Evolutionary conservation across 2,113 vertebrate species (phyloP), one percentile per base, ranked within the genome.

Genomic region (Pan paniscus): DNA sequence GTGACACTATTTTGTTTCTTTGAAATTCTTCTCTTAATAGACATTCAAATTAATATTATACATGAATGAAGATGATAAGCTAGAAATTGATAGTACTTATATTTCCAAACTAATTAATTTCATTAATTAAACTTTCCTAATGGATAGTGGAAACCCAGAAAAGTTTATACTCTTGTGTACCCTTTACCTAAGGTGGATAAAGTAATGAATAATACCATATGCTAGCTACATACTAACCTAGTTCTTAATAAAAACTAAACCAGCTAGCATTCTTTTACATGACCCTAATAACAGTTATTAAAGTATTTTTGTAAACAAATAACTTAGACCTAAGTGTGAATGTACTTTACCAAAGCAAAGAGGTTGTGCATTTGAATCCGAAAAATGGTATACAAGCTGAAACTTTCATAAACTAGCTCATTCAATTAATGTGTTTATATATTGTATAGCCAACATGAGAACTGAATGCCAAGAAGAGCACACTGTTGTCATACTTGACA

Each of bases 1-100:
- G 18, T 59, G 23, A 75, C 35, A 93, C 78, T 76, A 83, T 40
- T 80, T 23, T 17, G 6, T 86, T 92, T 93, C 46, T 43, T 82
- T 61, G 68, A 93, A 82, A 82, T 78, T 96, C 50, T 92, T 88
- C 68, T 93, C 84, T 94, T 96, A 73, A 72, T 73, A 96, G 43
- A 70, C 5, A 78, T 38, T 89, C 23, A 90, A 96, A 2, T 89
- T 38, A 93, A n/a, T 91, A 85, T 64, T 79, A 85, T 27, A 91
- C 0, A 91, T 40, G 27, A 80, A 64, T 18, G 90, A 35, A 91
- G 23, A 88, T 76, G n/a, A 82, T 89, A 86, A 82, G 5, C 27
- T 97, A 78, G 55, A 97, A 67, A 82, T 18, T 82, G 64, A 50
- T 23, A 76, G 17, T 68, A 84, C 1, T 61, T 96, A 27, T 30